A percentile compares a stretch with the other conserved stretches of the same genome.
These are phyloP conservation scores for Pachyseris speciosa DNA, from an alignment of 64 coral and sea anemone genomes.

Conservation along the genomic window DNA sequence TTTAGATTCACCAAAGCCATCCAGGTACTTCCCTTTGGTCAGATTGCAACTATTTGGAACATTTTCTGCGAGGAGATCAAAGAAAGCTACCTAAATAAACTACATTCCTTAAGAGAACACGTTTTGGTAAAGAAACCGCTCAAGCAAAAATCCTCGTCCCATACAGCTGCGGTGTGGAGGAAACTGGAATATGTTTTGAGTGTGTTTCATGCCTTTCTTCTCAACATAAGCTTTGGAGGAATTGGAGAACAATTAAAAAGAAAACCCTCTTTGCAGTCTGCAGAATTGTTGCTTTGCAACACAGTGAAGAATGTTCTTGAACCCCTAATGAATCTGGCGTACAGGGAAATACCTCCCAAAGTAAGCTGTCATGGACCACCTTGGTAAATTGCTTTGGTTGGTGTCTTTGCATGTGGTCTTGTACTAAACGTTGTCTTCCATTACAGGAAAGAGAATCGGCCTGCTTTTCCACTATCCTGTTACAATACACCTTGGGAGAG, in stretches of 20 bases:
- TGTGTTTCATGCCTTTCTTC: conserved; percentile 61
- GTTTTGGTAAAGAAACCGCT: background rate
- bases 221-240: conserved; percentile 73
- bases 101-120: background rate
- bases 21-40: conserved; percentile 45
- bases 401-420: background rate
- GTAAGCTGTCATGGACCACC: background rate
- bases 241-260: conserved; percentile 59
- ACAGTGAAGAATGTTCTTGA: conserved; percentile 40
- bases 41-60: conserved; percentile 45
- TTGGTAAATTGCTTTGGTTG: background rate
- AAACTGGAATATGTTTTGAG: conserved; percentile 13
- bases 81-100: background rate
- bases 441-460: conserved; percentile 15
- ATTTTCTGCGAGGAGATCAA: conserved; percentile 21
- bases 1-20: conserved; percentile 32
- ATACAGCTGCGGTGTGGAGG: background rate
- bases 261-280: conserved; percentile 14
- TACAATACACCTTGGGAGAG: conserved; percentile 13
- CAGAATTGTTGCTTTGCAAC: conserved; percentile 14
- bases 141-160: background rate
- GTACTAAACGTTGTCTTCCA: background rate
- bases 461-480: background rate
- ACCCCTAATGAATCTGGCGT: conserved; percentile 8
- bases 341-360: background rate